Evolutionary conservation across 2,797 vertebrate species (phyloP).

Genomic region (Miopithecus talapoin): DNA sequence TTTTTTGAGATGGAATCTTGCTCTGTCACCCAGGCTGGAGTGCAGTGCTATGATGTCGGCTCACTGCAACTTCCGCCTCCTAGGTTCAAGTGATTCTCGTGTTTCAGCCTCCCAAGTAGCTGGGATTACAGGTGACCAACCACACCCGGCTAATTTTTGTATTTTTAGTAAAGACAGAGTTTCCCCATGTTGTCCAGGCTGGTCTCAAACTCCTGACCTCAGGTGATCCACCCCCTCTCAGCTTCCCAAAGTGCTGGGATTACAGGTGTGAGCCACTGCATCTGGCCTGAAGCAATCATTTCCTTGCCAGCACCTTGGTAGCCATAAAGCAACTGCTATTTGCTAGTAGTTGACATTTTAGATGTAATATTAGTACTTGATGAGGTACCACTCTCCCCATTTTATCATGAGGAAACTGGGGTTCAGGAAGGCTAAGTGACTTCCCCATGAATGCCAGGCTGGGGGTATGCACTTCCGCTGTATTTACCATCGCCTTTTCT

Average conservation of each 20-base stretch:
- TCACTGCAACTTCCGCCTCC: not conserved
- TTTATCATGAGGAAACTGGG: not conserved
- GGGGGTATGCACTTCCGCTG: not conserved
- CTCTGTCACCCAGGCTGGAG: no score
- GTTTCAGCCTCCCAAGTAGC: not conserved
- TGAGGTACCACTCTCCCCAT: not conserved
- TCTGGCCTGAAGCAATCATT: not conserved
- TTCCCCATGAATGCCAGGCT: not conserved
- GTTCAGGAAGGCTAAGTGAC: not conserved
- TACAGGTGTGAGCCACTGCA: no score
- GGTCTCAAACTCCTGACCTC: not conserved
- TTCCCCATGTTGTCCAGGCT: not conserved
- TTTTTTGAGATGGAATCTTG: not conserved
- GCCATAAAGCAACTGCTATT: not conserved
- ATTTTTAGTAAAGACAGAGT: not conserved
- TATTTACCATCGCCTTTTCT: not conserved
- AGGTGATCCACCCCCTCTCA: not conserved
- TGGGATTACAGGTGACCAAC: not conserved
- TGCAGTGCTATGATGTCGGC: not conserved
- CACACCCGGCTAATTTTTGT: not conserved
- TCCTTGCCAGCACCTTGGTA: not conserved
- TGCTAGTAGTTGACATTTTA: not conserved
- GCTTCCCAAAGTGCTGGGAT: not conserved
- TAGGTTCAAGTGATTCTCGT: not conserved
- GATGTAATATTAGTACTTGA: not conserved